Evolutionary conservation across 30 jellyfish, hydroid and myxozoan species (phyloP), one percentile per base, ranked within the genome.

Genomic region (Cassiopea xamachana): DNA sequence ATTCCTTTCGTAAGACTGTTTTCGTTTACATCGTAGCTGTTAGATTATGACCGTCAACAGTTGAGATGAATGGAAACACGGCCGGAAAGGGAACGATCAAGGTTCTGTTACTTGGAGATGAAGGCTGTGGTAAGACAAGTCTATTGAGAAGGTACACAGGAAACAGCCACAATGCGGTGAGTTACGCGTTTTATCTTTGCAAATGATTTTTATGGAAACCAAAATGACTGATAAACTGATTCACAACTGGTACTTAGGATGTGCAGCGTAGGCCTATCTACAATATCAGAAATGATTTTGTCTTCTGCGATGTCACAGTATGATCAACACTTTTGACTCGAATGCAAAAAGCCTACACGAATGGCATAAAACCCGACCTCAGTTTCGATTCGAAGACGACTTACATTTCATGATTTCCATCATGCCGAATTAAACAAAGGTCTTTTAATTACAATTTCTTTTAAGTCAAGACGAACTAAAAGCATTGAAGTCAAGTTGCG

Each of bases 121-220:
- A 91, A 51, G 93, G 88, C 7, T 83, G 93, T 62, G 97, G 97
- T 17, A 91, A 91, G 80, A 91, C 97, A 44, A 47, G 94, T 45
- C 71, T 91, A 12, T 68, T 91, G 84, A 91, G 60, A 74, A 91
- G 86, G 18, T 91, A 81, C 64, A 84, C 92, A 39, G 93, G 93
- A 16, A 58, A 78, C 27, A 60, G 55, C 5, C 77, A 55, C 69
- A 78, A 91, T 10, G 89, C 84, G 94, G 97, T 91, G 18, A 67
- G 96, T 18, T 55, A 10, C 64, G 64, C 64, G 7, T 55, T 55
- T 27, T 27, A 27, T 27, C 39, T 27, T 27, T 27, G 39, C 39
- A 27, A 27, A 27, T 27, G 39, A 27, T 27, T 27, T 27, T 27
- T 27, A 27, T 27, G 39, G 39, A 27, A 27, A 27, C 39, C 39